Evolutionary conservation across 2,797 vertebrate species (phyloP), one percentile per base, ranked within the genome.

Genomic region (Acanthopagrus latus): DNA sequence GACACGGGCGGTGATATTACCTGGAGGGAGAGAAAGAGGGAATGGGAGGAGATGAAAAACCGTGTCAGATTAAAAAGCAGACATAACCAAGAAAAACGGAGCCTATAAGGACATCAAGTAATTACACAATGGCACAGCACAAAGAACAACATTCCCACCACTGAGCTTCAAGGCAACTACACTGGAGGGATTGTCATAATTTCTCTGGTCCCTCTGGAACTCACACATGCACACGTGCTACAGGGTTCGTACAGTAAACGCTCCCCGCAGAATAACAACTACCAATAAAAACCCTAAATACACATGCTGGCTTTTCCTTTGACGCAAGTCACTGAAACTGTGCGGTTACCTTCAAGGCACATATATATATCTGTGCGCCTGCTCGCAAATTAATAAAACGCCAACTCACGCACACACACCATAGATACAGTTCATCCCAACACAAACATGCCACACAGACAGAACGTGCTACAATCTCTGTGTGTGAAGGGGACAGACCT

Each of bases 1-100:
- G 91, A 99, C 97, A 47, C 97, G 94, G 41, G 97, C 97, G 29
- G 97, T 98, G 92, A 98, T 98, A 89, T 97, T 98, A 90, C 97
- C 97, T 98, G 94, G 73, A 76, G 60, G 73, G 58, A 86, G 57
- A 74, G 69, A 55, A 74, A 72, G 72, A 75, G 76, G 76, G 77
- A 81, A 60, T 2, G 60, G 78, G 76, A 74, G 70, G 72, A 91
- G 60, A 87, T 51, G 52, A 87, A 56, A 52, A 55, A 80, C 38
- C 25, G n/a, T 4, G 60, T 85, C 76, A 82, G 75, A 74, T 76
- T 85, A 83, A 83, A 81, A 74, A 29, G 64, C 64, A 52, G 21
- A 60, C 18, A 83, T 67, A 79, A 70, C 44, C 65, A 85, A 78
- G 18, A 72, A 68, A 14, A 67, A 65, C 18, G 4, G 43, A 67